These are phyloP conservation scores for Hydrotaea diabolus DNA, from an alignment of 2,888 invertebrate genomes.

Conservation along the genomic window DNA sequence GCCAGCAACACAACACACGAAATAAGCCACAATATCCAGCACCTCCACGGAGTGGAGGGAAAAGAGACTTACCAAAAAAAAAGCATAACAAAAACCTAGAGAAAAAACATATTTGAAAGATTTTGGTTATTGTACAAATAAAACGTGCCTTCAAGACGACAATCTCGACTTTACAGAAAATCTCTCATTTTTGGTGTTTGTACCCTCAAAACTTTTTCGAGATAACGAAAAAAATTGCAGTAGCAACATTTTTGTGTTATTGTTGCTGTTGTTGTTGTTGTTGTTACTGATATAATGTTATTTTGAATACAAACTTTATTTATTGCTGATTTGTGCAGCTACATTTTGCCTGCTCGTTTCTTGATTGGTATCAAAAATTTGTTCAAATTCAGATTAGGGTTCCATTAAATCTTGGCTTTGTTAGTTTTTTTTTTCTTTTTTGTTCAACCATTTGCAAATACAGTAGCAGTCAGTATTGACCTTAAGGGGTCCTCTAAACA, in stretches of 20 bases:
- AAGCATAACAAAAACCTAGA: constrained; percentile 14
- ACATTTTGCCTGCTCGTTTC: constrained; percentile 21
- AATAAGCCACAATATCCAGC: constrained; percentile 16
- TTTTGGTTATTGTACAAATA: constrained; percentile 73
- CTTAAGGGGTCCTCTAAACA: constrained; percentile 64
- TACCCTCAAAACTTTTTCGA: constrained; percentile 64
- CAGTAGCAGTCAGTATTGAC: constrained; percentile 69
- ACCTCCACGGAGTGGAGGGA: background rate
- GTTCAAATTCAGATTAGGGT: constrained; percentile 63
- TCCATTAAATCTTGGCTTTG: constrained; percentile 24
- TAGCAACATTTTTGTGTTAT: constrained; percentile 78
- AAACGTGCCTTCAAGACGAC: constrained; percentile 76
- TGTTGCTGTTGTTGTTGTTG: constrained; percentile 56
- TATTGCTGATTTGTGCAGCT: constrained; percentile 35
- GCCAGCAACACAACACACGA: constrained; percentile 51
- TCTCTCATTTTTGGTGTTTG: constrained; percentile 46
- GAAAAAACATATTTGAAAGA: constrained; percentile 61
- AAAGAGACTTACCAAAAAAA: background rate
- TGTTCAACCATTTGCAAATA: constrained; percentile 58
- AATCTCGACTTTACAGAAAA: constrained; percentile 65
- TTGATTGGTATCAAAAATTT: constrained; percentile 68
- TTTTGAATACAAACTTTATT: constrained; percentile 62
- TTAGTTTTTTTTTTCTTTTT: constrained; percentile 41
- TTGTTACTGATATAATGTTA: constrained; percentile 54
- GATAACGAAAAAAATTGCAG: constrained; percentile 76